phyloP scores from a whole-genome alignment of 2,113 vertebrate species.

The Semicossyphus pulcher region DNA sequence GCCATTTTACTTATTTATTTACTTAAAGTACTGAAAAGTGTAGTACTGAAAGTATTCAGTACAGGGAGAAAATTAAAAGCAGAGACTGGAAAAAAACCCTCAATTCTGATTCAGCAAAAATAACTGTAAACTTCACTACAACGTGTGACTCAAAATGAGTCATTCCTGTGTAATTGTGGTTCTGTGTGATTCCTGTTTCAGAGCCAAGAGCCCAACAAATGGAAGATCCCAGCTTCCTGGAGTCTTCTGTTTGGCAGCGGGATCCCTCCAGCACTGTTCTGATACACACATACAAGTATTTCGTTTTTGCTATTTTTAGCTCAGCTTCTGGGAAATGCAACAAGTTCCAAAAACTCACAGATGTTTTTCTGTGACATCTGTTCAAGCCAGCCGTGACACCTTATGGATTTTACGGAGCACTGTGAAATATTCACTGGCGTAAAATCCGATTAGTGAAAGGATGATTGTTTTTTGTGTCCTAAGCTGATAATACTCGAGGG shows the following conservation, averaged over 20 bases:
- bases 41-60: no score
- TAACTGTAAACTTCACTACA: not conserved
- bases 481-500: not conserved
- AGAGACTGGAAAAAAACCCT: not conserved
- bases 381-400: not conserved
- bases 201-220: conserved; percentile 74
- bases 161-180: not conserved
- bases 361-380: not conserved
- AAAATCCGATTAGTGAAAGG: not conserved
- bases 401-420: not conserved
- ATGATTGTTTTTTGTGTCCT: not conserved
- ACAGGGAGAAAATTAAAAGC: not conserved
- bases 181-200: conserved; percentile 38
- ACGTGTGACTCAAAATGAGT: not conserved
- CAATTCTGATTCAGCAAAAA: not conserved
- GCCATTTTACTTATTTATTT: not conserved
- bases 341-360: not conserved
- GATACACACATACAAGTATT: conserved; percentile 44
- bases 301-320: not conserved
- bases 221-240: conserved; percentile 95
- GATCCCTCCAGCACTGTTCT: conserved; percentile 93
- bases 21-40: no score
- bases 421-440: not conserved
- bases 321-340: not conserved
- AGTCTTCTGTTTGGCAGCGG: conserved; percentile 92